Conservation (phyloP, 2,888 invertebrate species). For the Petrolisthes manimaculis region DNA sequence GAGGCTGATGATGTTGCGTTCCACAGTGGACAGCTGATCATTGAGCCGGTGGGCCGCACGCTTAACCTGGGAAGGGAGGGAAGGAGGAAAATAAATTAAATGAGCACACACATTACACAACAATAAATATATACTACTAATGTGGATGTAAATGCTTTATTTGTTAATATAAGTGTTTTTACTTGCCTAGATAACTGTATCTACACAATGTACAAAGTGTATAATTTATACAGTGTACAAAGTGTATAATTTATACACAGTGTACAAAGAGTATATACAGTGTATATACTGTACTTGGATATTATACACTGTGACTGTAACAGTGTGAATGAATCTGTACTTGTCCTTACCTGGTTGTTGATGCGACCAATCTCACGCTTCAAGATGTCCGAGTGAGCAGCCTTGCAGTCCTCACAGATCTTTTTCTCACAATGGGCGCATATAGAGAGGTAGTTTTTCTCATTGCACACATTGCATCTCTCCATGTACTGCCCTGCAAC, state of each 20-base stretch:
- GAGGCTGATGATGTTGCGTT: slow-evolving; percentile 88
- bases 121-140: background rate
- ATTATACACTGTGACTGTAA: too few species aligned
- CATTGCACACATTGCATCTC: slow-evolving; percentile 91
- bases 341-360: slow-evolving; percentile 78
- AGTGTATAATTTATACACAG: background rate
- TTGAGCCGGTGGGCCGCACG: slow-evolving; percentile 89
- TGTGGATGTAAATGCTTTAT: background rate
- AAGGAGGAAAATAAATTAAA: slow-evolving; percentile 72
- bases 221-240: background rate
- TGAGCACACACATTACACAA: background rate
- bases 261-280: background rate
- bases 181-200: background rate
- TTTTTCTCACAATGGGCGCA: slow-evolving; percentile 98
- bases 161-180: background rate
- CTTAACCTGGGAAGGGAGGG: slow-evolving; percentile 75
- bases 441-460: slow-evolving; percentile 87
- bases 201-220: too few species aligned
- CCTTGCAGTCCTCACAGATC: slow-evolving; percentile 95
- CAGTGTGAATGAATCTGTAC: too few species aligned
- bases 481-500: slow-evolving; percentile 93
- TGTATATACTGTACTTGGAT: background rate
- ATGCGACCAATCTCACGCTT: slow-evolving; percentile 90
- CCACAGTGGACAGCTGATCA: slow-evolving; percentile 85
- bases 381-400: slow-evolving; percentile 93